phyloP scores from a whole-genome alignment of 2,113 vertebrate genomes.

The Caloenas nicobarica region DNA sequence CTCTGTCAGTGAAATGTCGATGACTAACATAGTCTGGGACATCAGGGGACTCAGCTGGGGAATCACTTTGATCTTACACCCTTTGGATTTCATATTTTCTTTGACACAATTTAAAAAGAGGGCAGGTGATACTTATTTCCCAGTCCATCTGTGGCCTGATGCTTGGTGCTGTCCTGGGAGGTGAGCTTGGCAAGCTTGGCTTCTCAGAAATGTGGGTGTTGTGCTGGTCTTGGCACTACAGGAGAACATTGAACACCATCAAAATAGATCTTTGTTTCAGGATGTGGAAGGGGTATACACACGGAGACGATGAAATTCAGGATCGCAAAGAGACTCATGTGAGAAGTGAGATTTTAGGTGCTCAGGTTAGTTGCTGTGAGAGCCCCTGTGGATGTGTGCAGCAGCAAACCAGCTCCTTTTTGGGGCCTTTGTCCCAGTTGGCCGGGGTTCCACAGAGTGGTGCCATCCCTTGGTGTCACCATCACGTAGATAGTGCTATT shows the following conservation, averaged over 20 bases:
- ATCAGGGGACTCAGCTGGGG: background rate
- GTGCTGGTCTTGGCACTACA: background rate
- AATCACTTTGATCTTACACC: background rate
- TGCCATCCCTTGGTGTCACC: background rate
- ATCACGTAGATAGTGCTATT: background rate
- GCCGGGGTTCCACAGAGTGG: too few species aligned
- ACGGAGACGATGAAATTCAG: background rate
- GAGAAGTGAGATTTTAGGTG: background rate
- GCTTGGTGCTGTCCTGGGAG: background rate
- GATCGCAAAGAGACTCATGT: background rate
- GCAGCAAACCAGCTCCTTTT: background rate
- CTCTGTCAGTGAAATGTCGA: background rate
- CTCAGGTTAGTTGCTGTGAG: background rate
- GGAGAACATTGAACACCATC: background rate
- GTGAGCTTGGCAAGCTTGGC: background rate
- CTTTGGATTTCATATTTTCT: background rate
- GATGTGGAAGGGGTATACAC: background rate
- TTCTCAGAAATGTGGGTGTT: background rate
- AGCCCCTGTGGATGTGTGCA: background rate
- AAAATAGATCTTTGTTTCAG: background rate
- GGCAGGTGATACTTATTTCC: background rate
- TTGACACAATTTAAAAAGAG: background rate
- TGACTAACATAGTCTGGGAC: background rate
- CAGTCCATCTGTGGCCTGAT: background rate
- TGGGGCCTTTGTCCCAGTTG: background rate